Conservation (phyloP, 2,888 invertebrate genomes). For the Cordylochernes scorpioides region DNA sequence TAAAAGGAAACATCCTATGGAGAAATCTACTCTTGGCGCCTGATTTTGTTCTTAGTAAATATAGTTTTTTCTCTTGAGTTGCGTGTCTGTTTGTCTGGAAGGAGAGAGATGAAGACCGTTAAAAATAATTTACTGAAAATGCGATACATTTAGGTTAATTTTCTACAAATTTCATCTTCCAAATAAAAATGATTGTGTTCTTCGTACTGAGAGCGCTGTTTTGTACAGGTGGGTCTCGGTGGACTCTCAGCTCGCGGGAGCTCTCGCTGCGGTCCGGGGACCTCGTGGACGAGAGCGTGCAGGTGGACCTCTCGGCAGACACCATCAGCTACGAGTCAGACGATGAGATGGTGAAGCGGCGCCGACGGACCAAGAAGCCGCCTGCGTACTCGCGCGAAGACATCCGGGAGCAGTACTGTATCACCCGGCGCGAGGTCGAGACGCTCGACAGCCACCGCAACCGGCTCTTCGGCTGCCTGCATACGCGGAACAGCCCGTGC, state of each 20-base stretch:
- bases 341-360: conserved; percentile 42
- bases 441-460: conserved; percentile 9
- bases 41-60: too few species aligned
- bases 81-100: too few species aligned
- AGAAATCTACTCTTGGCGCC: too few species aligned
- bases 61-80: too few species aligned
- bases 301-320: conserved; percentile 34
- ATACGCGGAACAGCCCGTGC: conserved; percentile 12
- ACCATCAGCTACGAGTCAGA: conserved; percentile 46
- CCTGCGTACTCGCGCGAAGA: conserved; percentile 50
- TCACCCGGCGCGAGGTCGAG: conserved; percentile 52
- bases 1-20: too few species aligned
- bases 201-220: too few species aligned
- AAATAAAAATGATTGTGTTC: too few species aligned
- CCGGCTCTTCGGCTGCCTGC: conserved; percentile 12
- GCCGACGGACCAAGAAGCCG: conserved; percentile 19
- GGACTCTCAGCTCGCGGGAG: conserved; percentile 9
- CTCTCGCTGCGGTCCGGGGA: conserved; percentile 9
- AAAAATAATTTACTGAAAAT: too few species aligned
- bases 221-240: too few species aligned
- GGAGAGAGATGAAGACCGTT: too few species aligned
- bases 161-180: too few species aligned
- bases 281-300: conserved; percentile 12
- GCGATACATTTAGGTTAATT: too few species aligned
- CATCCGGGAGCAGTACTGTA: conserved; percentile 73